A percentile compares a stretch with the other conserved stretches of the same genome.
Conservation (phyloP, 1,140 invertebrate genomes). For the Probaryconus sp. region DNA sequence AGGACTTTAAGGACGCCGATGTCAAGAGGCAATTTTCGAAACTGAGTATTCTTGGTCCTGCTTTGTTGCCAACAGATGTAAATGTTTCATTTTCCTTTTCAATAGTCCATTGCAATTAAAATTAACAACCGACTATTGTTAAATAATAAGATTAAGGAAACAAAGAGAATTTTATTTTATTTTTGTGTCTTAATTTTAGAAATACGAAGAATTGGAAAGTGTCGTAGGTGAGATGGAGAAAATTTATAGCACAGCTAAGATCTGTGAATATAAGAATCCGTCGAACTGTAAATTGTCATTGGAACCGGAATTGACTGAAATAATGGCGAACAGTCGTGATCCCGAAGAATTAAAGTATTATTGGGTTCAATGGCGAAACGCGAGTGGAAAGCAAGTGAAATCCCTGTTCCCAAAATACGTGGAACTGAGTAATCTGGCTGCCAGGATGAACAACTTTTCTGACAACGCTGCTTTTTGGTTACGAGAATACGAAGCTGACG, state of each 20-base stretch:
- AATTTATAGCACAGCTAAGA: conserved; percentile 88
- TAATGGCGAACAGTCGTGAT: conserved; percentile 83
- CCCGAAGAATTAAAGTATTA: conserved; percentile 85
- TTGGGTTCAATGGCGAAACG: conserved; percentile 88
- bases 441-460: conserved; percentile 83
- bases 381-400: conserved; percentile 85
- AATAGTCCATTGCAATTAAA: conserved; percentile 1
- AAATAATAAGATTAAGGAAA: too few species aligned
- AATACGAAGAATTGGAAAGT: conserved; percentile 81
- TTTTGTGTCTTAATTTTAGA: too few species aligned
- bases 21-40: conserved; percentile 83
- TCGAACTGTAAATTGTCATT: conserved; percentile 85
- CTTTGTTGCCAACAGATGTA: conserved; percentile 83
- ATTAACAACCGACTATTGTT: neutral
- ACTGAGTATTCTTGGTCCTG: conserved; percentile 82
- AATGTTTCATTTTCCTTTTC: too few species aligned
- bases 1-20: conserved; percentile 80
- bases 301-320: conserved; percentile 87
- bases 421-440: conserved; percentile 87
- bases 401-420: conserved; percentile 85
- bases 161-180: too few species aligned
- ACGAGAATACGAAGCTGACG: conserved; percentile 81
- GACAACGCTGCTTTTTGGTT: conserved; percentile 83
- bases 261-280: conserved; percentile 83
- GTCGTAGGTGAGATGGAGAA: conserved; percentile 85